phyloP scores from a whole-genome alignment of 2,888 invertebrate genomes.

The Cheilosia pagana region DNA sequence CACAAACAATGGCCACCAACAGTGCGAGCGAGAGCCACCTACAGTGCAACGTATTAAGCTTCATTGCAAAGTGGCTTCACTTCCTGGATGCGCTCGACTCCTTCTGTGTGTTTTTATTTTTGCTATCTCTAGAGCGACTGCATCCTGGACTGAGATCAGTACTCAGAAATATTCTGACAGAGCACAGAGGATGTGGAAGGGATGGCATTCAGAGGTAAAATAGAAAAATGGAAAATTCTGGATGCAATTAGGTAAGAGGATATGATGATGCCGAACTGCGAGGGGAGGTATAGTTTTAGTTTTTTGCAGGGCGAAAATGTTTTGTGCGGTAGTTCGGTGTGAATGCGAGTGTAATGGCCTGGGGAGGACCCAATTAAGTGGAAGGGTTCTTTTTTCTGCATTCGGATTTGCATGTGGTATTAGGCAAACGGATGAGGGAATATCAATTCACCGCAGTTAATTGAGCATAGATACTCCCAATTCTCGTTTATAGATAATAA shows the following conservation, averaged over 20 bases:
- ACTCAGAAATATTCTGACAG: neutral
- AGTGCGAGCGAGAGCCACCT: too few relatives aligned
- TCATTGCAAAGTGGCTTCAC: slow-evolving; percentile 23
- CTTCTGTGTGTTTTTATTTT: neutral
- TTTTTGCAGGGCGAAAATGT: slow-evolving; percentile 5
- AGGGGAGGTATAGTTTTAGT: too few relatives aligned
- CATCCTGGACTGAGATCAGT: slow-evolving; percentile 24
- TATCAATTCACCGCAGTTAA: neutral
- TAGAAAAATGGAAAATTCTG: neutral
- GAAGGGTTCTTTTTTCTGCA: neutral
- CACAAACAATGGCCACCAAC: slow-evolving; percentile 36
- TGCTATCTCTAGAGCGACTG: neutral
- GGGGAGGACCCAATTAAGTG: slow-evolving; percentile 23
- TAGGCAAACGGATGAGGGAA: neutral
- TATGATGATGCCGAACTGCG: slow-evolving; percentile 3
- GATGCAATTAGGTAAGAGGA: slow-evolving; percentile 40
- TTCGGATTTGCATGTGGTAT: neutral
- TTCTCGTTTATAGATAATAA: neutral
- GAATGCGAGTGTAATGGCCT: slow-evolving; percentile 31
- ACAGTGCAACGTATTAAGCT: slow-evolving; percentile 25
- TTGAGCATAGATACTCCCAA: slow-evolving; percentile 12
- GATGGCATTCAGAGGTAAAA: neutral
- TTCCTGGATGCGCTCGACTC: slow-evolving; percentile 34
- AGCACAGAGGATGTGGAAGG: neutral
- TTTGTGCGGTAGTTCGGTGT: neutral